Evolutionary conservation across 2,888 invertebrate genomes (phyloP), one percentile per base, ranked within the genome.

Genomic region (Polydrusus tereticollis): DNA sequence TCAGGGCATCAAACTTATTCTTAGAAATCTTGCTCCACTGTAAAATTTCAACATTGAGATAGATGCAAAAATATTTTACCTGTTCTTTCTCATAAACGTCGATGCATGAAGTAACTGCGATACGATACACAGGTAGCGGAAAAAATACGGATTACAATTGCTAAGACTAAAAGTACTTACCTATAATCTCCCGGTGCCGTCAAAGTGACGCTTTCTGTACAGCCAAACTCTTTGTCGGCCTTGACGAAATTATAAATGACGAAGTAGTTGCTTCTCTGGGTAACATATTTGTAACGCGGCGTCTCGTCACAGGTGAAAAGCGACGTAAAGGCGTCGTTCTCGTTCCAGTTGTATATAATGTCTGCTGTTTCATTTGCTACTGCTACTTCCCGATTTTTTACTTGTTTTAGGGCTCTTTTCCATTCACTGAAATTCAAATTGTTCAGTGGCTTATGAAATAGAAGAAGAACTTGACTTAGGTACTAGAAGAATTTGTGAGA

Each of bases 161-260:
- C n/a, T n/a, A n/a, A n/a, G n/a, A n/a, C n/a, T n/a, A n/a, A n/a
- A n/a, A 12, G 10, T 16, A 43, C 67, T 64, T 33, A 95, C 73
- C 75, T 67, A 52, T 70, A 80, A 65, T 80, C 80, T 18, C 74
- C 80, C 7, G 80, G 80, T 0, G 78, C 73, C 16, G 76, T 73
- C 29, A 80, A 65, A 12, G 80, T 80, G n/a, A 80, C 74, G 64
- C 75, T 78, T 59, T 79, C 80, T 4, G 69, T 36, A 50, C 76
- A 78, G 20, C 67, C 58, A 72, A 78, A 78, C 29, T 70, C 50
- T 36, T 43, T 71, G 21, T 76, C 62, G 0, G 78, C 93, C 26
- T 89, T 88, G 76, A 94, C 89, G 82, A 91, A 94, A 86, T 95
- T 95, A 85, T 93, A 92, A 67, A 95, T 87, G 76, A 94, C 93